Base-by-base conservation (phyloP, 2,113 vertebrate species). In the Ranitomeya imitator region DNA sequence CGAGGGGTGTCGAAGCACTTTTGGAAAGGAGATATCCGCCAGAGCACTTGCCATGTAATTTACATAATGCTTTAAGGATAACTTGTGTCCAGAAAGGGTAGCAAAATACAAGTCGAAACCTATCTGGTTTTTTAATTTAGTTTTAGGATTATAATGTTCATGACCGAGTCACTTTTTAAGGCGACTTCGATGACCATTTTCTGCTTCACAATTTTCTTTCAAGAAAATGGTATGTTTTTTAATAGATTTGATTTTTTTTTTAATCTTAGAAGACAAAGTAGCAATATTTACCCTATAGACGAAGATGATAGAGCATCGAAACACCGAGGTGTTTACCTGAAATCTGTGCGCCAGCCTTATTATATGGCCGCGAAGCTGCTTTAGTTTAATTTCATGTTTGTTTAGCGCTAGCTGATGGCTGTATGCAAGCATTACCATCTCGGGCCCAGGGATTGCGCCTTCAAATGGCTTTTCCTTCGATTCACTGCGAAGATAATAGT, bases 401-500 rank as follows among this genome's bases (percentile, higher is more conserved):
- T 87, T 83, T 84, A 60, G 71, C 73, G n/a, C 18, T 61, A 37
- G 86, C 54, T 73, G 82, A 23, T 84, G 8, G 80, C 80, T 79
- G 23, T 67, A 55, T 52, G 37, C 83, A 26, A 52, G 55, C 74
- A 54, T 85, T 76, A 67, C 31, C 16, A n/a, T 14, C 26, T 31
- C 31, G n/a, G 84, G 76, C 82, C 61, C 57, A 1, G 26, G 45
- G 63, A 80, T 80, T 79, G 81, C 74, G 76, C 26, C 73, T 71
- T 84, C 79, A 90, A 73, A 85, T 88, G 61, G 81, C 74, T 84
- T 88, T 88, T 77, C 52, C 51, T 84, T 74, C 14, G 59, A 83
- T 87, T 87, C 37, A 59, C 7, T 52, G 59, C 31, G 71, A 18
- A 81, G 79, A 87, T 88, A 89, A 83, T 90, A 54, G 71, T 87